phyloP scores from a whole-genome alignment of 64 coral and sea anemone species.

The Actinia tenebrosa region DNA sequence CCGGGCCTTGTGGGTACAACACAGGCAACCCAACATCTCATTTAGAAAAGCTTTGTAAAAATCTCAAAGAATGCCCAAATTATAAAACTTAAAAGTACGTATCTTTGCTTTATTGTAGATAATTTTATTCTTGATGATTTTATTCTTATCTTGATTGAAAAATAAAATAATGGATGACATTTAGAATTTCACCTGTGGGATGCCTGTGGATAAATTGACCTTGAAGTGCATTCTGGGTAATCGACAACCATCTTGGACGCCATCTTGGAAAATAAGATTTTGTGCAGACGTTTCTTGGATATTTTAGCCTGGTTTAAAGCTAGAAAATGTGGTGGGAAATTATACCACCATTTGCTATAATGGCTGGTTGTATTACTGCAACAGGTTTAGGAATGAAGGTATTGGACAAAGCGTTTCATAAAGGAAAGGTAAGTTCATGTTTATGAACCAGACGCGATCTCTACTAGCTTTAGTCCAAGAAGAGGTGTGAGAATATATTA shows the following conservation, averaged over 20 bases:
- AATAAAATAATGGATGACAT: no score
- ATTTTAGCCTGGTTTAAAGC: background rate
- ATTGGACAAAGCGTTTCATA: conserved; percentile 54
- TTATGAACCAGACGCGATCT: no score
- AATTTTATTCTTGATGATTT: no score
- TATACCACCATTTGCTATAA: conserved; percentile 64
- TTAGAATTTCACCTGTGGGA: background rate
- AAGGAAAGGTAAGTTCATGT: conserved; percentile 50
- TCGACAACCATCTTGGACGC: background rate
- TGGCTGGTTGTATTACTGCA: conserved; percentile 48
- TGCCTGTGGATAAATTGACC: background rate
- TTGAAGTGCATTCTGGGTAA: background rate
- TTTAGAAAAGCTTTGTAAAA: no score
- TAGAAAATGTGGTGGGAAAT: conserved; percentile 71
- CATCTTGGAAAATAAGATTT: conserved; percentile 21
- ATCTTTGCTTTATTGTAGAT: no score
- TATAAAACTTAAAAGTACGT: no score
- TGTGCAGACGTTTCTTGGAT: background rate
- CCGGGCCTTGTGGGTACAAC: no score
- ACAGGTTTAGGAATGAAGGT: conserved; percentile 64
- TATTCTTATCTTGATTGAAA: no score
- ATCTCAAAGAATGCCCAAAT: no score
- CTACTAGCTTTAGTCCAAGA: no score
- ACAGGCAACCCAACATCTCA: no score
- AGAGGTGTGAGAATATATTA: no score